phyloP scores from a whole-genome alignment of 2,888 invertebrate genomes.

The Polyommatus iphigenia region DNA sequence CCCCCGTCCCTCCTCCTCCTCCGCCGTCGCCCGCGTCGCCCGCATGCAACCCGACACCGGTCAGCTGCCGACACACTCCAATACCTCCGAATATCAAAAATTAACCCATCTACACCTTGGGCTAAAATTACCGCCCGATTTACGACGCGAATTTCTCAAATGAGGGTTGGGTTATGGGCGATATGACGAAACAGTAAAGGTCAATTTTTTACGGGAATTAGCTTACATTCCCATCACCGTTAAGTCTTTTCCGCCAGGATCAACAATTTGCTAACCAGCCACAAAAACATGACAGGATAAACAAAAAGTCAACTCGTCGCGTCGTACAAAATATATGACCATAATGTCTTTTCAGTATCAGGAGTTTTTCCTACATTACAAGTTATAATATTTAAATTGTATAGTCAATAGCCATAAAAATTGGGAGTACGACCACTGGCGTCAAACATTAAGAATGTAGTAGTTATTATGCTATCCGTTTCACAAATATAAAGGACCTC shows the following conservation, averaged over 20 bases:
- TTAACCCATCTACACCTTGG: conserved; percentile 20
- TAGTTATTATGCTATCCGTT: not conserved
- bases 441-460: no score
- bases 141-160: not conserved
- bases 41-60: conserved; percentile 16
- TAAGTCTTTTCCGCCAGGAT: no score
- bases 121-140: conserved; percentile 26
- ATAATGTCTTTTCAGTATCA: no score
- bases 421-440: no score
- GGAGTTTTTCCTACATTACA: no score
- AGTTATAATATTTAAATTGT: no score
- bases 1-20: not conserved
- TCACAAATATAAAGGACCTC: not conserved
- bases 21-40: not conserved
- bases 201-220: not conserved
- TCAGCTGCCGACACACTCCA: conserved; percentile 22
- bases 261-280: no score
- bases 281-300: no score
- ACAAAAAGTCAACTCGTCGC: no score
- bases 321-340: no score
- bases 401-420: no score
- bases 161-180: not conserved
- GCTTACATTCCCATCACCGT: not conserved
- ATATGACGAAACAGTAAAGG: not conserved
- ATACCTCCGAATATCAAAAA: conserved; percentile 19